Evolutionary conservation across 2,797 vertebrate species (phyloP), one percentile per base, ranked within the genome.

Genomic region (Acrossocheilus fasciatus): DNA sequence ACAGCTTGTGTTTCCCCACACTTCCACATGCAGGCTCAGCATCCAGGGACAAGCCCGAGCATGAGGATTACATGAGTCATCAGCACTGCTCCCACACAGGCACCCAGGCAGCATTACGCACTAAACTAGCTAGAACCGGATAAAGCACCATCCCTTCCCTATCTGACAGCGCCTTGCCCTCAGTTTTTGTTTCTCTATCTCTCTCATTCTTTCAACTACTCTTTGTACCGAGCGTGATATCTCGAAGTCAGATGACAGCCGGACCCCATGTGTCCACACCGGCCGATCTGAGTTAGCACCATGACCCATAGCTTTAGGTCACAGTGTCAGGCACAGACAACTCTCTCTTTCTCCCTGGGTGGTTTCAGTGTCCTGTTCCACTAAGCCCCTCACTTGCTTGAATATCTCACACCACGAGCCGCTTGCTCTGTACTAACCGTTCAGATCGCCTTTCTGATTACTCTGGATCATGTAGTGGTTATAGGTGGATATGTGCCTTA

Each of bases 1-100:
- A n/a, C 52, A n/a, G 80, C 45, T 78, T 86, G 80, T 68, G 74
- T 79, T 78, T 82, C 74, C 85, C 41, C 72, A 75, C 18, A 81
- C 26, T 81, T 69, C 47, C 50, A 72, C 64, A 45, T 9, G 30
- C 68, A 54, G 14, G 47, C 50, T 70, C 83, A 83, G 66, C 34
- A 59, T 78, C 12, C 36, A 66, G 69, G 77, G 82, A 88, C 72
- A 75, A 43, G 84, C 77, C 90, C 70, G 73, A 89, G 81, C 79
- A 87, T 76, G 88, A 88, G 92, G 92, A 94, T 94, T 92, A 93
- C 90, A 92, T 94, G 92, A 93, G 91, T 90, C 87, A 81, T 89
- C 89, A 84, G 87, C 88, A 79, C 77, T 68, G 52, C 87, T 87
- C 83, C 82, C 78, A 76, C 83, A 85, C 72, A 62, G 81, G 85